Percentiles rank a stretch among this genome's conserved stretches.
These are phyloP conservation scores for Halictus quadricinctus DNA, from an alignment of 2,888 invertebrate genomes.

Conservation along the genomic window DNA sequence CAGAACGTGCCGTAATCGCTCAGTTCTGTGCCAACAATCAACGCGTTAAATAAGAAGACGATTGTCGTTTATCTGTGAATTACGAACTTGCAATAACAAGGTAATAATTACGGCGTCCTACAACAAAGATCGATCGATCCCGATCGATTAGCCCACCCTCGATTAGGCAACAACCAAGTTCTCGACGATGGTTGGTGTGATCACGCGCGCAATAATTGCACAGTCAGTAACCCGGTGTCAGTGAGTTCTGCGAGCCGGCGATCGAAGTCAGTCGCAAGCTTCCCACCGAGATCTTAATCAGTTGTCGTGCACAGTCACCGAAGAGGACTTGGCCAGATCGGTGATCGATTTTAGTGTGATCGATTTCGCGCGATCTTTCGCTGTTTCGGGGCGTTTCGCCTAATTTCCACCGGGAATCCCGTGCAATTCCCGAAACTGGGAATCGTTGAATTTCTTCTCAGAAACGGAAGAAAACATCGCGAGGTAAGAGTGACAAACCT, in stretches of 20 bases:
- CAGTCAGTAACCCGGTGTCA: slow-evolving; percentile 3
- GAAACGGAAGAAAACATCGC: neutral
- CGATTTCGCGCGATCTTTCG: neutral
- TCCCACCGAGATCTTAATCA: neutral
- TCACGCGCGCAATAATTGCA: neutral
- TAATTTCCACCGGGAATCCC: neutral
- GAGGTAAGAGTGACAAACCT: neutral
- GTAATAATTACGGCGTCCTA: neutral
- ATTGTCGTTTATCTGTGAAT: neutral
- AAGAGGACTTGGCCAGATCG: neutral
- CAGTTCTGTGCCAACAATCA: too few relatives aligned
- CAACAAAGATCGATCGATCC: neutral
- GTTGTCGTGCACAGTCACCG: neutral
- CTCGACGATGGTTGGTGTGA: neutral
- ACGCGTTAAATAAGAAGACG: too few relatives aligned
- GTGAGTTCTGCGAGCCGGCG: slow-evolving; percentile 14
- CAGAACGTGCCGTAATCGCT: too few relatives aligned
- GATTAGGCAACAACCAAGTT: neutral
- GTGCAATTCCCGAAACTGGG: neutral
- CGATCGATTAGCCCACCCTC: neutral
- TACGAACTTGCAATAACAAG: neutral
- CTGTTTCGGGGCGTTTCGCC: neutral
- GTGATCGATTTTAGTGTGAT: neutral
- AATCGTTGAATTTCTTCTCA: neutral
- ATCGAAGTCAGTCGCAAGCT: neutral